phyloP scores from a whole-genome alignment of 2,888 invertebrate species.

The Pogonocherus hispidulus region DNA sequence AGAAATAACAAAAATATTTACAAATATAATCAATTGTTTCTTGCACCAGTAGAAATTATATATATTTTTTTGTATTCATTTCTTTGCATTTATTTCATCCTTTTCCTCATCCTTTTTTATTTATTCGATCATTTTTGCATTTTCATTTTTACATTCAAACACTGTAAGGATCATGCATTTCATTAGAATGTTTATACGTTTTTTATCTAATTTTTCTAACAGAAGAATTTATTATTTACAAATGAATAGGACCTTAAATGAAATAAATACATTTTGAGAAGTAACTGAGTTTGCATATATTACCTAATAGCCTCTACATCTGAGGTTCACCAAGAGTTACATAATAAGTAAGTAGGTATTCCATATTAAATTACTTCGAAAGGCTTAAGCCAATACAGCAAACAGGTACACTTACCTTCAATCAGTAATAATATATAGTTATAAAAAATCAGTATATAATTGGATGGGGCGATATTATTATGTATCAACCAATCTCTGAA shows the following conservation, averaged over 20 bases:
- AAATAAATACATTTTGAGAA: slow-evolving; percentile 24
- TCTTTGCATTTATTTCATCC: slow-evolving; percentile 51
- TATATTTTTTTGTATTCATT: slow-evolving; percentile 62
- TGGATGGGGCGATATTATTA: no score
- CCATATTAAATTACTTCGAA: no score
- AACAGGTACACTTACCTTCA: no score
- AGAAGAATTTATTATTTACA: slow-evolving; percentile 16
- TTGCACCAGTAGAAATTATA: slow-evolving; percentile 64
- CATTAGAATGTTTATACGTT: slow-evolving; percentile 16
- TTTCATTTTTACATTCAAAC: slow-evolving; percentile 18
- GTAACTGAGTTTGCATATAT: slow-evolving; percentile 8
- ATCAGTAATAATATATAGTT: no score
- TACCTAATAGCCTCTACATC: not conserved
- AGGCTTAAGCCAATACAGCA: no score
- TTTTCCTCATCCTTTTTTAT: slow-evolving; percentile 18
- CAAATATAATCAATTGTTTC: slow-evolving; percentile 59
- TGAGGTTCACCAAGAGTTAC: not conserved
- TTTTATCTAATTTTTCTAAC: slow-evolving; percentile 25
- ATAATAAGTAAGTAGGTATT: no score
- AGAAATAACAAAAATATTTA: slow-evolving; percentile 60
- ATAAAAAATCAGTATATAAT: no score
- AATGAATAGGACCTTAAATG: slow-evolving; percentile 7
- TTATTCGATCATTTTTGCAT: slow-evolving; percentile 18
- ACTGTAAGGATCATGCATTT: slow-evolving; percentile 25
- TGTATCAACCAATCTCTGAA: no score